These are phyloP conservation scores for Silurus aristotelis DNA, from an alignment of 2,797 vertebrate genomes.

Conservation along the genomic window DNA sequence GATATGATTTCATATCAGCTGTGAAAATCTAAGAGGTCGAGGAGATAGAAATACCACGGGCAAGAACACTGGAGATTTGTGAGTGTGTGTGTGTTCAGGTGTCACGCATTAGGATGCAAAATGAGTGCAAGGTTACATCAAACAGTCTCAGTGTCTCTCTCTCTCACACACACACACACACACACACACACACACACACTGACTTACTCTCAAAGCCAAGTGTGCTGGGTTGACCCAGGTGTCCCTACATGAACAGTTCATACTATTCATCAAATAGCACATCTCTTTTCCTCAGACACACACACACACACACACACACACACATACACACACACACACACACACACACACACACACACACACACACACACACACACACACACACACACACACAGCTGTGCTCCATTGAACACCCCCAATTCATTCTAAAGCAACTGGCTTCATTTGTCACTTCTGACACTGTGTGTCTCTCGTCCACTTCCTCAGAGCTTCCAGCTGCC, in stretches of 20 bases:
- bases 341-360: conserved; percentile 42
- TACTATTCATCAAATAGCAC: conserved; percentile 70
- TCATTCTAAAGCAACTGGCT: conserved; percentile 55
- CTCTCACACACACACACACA: conserved; percentile 20
- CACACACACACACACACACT: conserved; percentile 18
- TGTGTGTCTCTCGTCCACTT: conserved; percentile 39
- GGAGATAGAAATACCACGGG: not conserved
- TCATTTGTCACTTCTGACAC: conserved; percentile 53
- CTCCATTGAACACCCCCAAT: conserved; percentile 55
- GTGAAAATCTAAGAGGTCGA: not conserved
- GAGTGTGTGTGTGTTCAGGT: not conserved
- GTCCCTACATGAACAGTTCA: conserved; percentile 61
- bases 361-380: conserved; percentile 41
- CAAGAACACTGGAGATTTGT: not conserved
- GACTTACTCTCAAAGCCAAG: conserved; percentile 40
- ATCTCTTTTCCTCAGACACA: conserved; percentile 43
- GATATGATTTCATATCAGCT: not conserved
- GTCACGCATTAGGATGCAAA: conserved; percentile 17
- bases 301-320: conserved; percentile 42
- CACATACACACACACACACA: conserved; percentile 43
- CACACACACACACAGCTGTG: conserved; percentile 54
- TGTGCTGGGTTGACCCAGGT: conserved; percentile 65
- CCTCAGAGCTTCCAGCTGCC: conserved; percentile 76
- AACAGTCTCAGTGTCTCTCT: not conserved
- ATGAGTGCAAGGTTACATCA: not conserved